Percentiles rank a stretch among this genome's conserved stretches.
Evolutionary conservation across 2,888 invertebrate species (phyloP).

Genomic region (Dioctria rufipes): DNA sequence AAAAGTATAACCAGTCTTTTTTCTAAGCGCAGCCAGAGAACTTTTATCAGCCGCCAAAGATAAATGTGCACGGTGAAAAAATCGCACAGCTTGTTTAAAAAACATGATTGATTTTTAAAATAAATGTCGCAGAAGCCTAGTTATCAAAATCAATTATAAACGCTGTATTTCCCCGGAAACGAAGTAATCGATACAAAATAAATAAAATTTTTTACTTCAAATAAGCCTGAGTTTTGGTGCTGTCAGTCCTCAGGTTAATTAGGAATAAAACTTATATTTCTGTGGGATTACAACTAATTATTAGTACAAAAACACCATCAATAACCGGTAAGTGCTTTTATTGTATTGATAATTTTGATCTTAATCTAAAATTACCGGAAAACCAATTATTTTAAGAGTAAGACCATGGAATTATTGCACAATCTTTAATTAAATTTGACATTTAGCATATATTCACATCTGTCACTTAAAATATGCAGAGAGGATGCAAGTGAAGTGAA

Average conservation of each 20-base stretch:
- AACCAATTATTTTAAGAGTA: neutral
- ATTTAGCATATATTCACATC: constrained; percentile 2
- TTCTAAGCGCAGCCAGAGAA: constrained; percentile 86
- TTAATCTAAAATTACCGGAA: too few species aligned
- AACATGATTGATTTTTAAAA: constrained; percentile 71
- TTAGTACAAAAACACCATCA: too few species aligned
- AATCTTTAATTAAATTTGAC: constrained; percentile 36
- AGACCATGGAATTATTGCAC: constrained; percentile 48
- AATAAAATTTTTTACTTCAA: constrained; percentile 42
- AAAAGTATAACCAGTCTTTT: constrained; percentile 96
- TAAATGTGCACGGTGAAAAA: constrained; percentile 74
- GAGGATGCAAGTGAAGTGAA: constrained; percentile 2
- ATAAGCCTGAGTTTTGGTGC: constrained; percentile 6
- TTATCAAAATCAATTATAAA: constrained; percentile 2
- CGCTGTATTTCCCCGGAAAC: constrained; percentile 59
- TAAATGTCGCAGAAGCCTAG: neutral
- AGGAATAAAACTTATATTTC: too few species aligned
- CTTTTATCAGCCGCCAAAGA: constrained; percentile 80
- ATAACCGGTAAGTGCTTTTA: too few species aligned
- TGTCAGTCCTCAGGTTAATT: too few species aligned
- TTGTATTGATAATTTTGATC: too few species aligned
- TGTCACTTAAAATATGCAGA: constrained; percentile 1
- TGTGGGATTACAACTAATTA: too few species aligned
- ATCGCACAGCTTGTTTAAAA: constrained; percentile 74
- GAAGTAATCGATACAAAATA: constrained; percentile 60